Percentiles rank a stretch among this genome's conserved stretches.
phyloP scores from a whole-genome alignment of 2,888 invertebrate species.

The Geotrupes spiniger region DNA sequence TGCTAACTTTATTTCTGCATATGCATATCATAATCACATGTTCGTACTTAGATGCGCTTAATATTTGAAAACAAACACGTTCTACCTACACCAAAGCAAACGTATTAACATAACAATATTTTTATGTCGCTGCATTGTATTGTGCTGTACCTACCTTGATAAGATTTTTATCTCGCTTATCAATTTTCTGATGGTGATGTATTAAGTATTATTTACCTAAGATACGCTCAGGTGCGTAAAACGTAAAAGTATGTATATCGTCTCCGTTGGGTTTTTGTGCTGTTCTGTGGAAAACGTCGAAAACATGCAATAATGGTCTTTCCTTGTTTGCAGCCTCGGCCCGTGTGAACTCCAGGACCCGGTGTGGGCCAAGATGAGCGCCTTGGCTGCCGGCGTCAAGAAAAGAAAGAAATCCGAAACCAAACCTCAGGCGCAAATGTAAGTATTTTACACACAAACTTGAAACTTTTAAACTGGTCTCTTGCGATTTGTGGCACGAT shows the following conservation, averaged over 20 bases:
- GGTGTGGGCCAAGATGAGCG: constrained; percentile 84
- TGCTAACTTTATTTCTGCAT: no score
- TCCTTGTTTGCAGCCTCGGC: constrained; percentile 72
- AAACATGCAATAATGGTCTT: constrained; percentile 16
- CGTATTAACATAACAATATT: no score
- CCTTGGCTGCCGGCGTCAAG: constrained; percentile 61
- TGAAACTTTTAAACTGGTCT: no score
- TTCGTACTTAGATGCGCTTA: no score
- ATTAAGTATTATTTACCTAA: constrained; percentile 10
- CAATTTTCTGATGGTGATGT: constrained; percentile 9
- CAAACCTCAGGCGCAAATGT: constrained; percentile 63
- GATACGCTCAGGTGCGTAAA: constrained; percentile 11
- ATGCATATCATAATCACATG: no score
- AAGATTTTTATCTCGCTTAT: constrained; percentile 20
- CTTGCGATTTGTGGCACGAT: no score
- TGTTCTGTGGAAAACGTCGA: no score
- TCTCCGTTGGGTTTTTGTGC: neutral
- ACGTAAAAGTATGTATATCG: neutral
- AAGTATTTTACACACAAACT: constrained; percentile 43
- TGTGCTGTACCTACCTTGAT: constrained; percentile 10
- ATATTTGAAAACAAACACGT: no score
- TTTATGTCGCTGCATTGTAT: neutral
- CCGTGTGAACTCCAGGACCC: constrained; percentile 88
- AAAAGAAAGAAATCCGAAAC: constrained; percentile 63
- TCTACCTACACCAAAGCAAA: no score